These are phyloP conservation scores for Dicranocentrus wangi DNA, from an alignment of 2,888 invertebrate species.

Conservation along the genomic window DNA sequence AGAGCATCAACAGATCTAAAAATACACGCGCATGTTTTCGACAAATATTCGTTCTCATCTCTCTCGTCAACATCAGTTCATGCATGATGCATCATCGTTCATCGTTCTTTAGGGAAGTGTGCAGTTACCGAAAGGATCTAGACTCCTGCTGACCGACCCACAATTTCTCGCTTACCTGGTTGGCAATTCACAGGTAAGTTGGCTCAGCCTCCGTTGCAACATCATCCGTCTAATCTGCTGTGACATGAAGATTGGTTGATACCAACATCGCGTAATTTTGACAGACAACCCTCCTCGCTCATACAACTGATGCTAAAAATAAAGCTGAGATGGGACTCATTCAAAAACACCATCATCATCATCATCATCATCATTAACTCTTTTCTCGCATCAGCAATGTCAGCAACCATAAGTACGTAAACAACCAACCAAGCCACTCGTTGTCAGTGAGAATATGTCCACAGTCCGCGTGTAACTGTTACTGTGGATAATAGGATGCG, in stretches of 20 bases:
- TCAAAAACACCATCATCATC: background rate
- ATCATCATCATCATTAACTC: background rate
- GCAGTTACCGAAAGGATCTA: background rate
- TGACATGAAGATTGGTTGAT: conserved; percentile 25
- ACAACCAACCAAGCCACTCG: too few relatives aligned
- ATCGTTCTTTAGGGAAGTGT: background rate
- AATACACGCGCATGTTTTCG: conserved; percentile 9
- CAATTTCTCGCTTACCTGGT: conserved; percentile 23
- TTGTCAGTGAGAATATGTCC: too few relatives aligned
- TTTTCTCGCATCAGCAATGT: background rate
- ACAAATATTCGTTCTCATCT: background rate
- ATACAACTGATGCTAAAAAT: conserved; percentile 45
- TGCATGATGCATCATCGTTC: too few relatives aligned
- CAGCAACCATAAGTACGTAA: background rate
- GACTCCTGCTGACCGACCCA: conserved; percentile 5
- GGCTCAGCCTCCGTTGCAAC: conserved; percentile 37
- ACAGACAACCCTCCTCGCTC: conserved; percentile 2
- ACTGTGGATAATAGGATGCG: too few relatives aligned
- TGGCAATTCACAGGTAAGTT: conserved; percentile 33
- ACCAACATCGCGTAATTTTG: background rate
- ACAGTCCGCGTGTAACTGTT: too few relatives aligned
- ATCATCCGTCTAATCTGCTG: background rate
- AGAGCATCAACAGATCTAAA: conserved; percentile 23
- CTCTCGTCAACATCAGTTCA: background rate
- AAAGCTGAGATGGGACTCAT: conserved; percentile 28